A percentile compares a stretch with the other conserved stretches of the same genome.
Evolutionary conservation across 92 coral and sea anemone genomes (phyloP).

Genomic region (Bergia puertoricense): DNA sequence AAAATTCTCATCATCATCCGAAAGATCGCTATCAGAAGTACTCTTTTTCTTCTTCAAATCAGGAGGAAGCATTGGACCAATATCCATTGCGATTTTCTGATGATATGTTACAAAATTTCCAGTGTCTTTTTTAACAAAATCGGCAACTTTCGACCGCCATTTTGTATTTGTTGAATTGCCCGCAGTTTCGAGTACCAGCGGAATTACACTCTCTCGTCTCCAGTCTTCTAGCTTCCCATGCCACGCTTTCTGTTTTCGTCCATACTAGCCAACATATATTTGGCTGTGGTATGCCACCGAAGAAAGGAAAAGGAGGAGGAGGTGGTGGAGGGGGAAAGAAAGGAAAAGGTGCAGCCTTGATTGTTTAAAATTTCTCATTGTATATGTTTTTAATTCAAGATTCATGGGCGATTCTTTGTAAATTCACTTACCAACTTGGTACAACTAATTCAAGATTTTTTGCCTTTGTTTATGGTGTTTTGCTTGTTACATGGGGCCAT

Average conservation of each 20-base stretch:
- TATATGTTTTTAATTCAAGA: no score
- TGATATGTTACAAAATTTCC: neutral
- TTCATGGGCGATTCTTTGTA: no score
- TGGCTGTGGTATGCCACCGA: constrained; percentile 76
- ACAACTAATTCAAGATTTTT: no score
- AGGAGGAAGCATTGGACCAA: constrained; percentile 87
- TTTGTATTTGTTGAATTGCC: constrained; percentile 28
- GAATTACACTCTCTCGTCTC: neutral
- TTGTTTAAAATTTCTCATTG: neutral
- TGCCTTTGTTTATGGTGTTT: no score
- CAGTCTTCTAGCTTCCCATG: neutral
- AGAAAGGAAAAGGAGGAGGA: constrained; percentile 81
- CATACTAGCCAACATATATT: neutral
- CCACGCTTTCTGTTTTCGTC: neutral
- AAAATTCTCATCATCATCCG: constrained; percentile 27
- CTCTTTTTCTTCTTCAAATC: constrained; percentile 58
- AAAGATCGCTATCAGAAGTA: constrained; percentile 14
- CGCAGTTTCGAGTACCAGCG: constrained; percentile 11
- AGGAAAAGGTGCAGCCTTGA: constrained; percentile 46
- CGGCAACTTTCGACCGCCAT: constrained; percentile 44
- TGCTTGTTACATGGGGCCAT: no score
- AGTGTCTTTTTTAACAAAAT: constrained; percentile 2
- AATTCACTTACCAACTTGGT: no score
- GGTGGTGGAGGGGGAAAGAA: constrained; percentile 74
- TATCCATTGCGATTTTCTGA: constrained; percentile 62